A percentile compares a stretch with the other conserved stretches of the same genome.
These are phyloP conservation scores for Copidosoma floridanum DNA, from an alignment of 1,140 invertebrate genomes.

Conservation along the genomic window DNA sequence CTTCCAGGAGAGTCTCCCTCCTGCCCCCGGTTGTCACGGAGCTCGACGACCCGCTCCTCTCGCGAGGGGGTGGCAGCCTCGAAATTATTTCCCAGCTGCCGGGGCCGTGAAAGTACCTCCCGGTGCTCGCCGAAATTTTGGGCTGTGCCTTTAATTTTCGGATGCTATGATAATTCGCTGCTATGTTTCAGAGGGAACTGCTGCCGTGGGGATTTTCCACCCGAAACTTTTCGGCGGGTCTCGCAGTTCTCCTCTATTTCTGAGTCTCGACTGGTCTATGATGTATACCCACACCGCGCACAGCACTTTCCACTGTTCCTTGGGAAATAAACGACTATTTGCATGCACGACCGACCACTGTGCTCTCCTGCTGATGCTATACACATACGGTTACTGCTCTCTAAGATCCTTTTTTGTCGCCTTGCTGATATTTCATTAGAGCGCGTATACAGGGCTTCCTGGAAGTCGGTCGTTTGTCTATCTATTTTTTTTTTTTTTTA, in stretches of 20 bases:
- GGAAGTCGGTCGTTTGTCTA: too few relatives aligned
- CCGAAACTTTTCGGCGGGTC: too few relatives aligned
- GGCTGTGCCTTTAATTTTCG: constrained; percentile 52
- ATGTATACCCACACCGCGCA: too few relatives aligned
- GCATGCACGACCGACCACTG: neutral
- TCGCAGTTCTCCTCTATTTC: too few relatives aligned
- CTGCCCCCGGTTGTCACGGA: neutral
- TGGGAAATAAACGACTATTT: too few relatives aligned
- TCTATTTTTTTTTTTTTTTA: too few relatives aligned
- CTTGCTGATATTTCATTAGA: constrained; percentile 25
- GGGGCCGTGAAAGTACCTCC: constrained; percentile 1
- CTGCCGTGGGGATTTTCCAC: too few relatives aligned
- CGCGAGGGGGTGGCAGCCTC: constrained; percentile 26
- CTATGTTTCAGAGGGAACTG: constrained; percentile 45
- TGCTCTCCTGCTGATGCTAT: too few relatives aligned
- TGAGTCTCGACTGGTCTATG: too few relatives aligned
- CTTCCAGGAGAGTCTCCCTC: neutral
- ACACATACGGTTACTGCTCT: too few relatives aligned
- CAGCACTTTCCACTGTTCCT: neutral
- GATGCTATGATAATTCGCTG: constrained; percentile 51
- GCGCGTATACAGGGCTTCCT: too few relatives aligned
- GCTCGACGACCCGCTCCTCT: constrained; percentile 12
- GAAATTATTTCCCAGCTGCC: constrained; percentile 48
- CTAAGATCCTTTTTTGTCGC: constrained; percentile 8
- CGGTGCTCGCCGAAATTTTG: constrained; percentile 41